Evolutionary conservation across 2,888 invertebrate genomes (phyloP).

Genomic region (Elmis aenea): DNA sequence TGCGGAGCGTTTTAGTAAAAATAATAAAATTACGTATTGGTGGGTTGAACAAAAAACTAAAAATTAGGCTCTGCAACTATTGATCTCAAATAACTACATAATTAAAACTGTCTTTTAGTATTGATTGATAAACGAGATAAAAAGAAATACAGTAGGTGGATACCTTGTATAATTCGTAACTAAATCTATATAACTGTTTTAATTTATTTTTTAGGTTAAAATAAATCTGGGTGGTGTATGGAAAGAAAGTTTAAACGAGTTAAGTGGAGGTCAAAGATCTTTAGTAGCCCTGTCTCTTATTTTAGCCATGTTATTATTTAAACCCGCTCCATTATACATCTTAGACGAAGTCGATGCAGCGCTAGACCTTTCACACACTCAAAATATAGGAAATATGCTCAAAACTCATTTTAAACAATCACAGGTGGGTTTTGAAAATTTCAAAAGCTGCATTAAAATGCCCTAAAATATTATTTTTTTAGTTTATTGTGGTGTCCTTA

Average conservation of each 20-base stretch:
- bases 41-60: too few species aligned
- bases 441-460: constrained; percentile 1
- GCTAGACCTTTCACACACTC: constrained; percentile 94
- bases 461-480: constrained; percentile 42
- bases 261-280: constrained; percentile 96
- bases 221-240: constrained; percentile 90
- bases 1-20: too few species aligned
- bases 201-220: constrained; percentile 61
- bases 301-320: constrained; percentile 92
- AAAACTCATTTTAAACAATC: constrained; percentile 84
- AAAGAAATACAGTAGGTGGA: too few species aligned
- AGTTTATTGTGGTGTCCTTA: constrained; percentile 96
- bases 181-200: too few species aligned
- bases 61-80: too few species aligned
- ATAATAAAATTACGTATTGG: too few species aligned
- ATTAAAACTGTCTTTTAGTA: too few species aligned
- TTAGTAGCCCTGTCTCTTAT: constrained; percentile 94
- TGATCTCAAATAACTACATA: too few species aligned
- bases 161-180: too few species aligned
- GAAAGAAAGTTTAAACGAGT: constrained; percentile 93
- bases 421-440: constrained; percentile 52
- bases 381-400: constrained; percentile 96
- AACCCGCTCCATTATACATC: constrained; percentile 97
- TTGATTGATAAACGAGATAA: too few species aligned
- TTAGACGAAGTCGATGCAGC: constrained; percentile 99